Base-by-base conservation (phyloP, 2,888 invertebrate species). In the Emmelina monodactyla region DNA sequence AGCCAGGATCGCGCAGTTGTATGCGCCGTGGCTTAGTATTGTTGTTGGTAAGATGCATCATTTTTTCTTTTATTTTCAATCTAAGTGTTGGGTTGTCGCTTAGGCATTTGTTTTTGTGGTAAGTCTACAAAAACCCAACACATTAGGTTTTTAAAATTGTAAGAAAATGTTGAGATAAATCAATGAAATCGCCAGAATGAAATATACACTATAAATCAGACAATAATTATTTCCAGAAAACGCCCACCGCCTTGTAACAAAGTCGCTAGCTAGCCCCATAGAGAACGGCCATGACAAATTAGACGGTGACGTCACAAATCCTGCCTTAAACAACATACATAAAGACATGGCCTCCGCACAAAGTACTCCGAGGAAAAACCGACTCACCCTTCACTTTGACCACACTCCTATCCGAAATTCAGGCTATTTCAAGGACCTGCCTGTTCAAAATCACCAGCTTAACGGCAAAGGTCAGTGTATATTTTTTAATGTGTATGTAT, bases 21-120 rank as follows among this genome's bases (percentile, higher is more conserved):
- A 98, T 64, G 86, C 94, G 35, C 97, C 97, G 0, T 91, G 96
- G 87, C 79, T 98, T 42, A 87, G 89, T 3, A 86, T 97, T 35
- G 89, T 94, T 1, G 53, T 70, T 1, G 80, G 80, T 76, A 40
- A 47, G 48, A 46, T 38, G 11, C 9, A n/a, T n/a, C n/a, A n/a
- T n/a, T n/a, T n/a, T n/a, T n/a, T n/a, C n/a, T n/a, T n/a, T n/a
- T n/a, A n/a, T n/a, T n/a, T n/a, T n/a, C n/a, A n/a, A n/a, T n/a
- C n/a, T n/a, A n/a, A n/a, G n/a, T n/a, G n/a, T n/a, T n/a, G n/a
- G n/a, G n/a, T n/a, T n/a, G n/a, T n/a, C n/a, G n/a, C n/a, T n/a
- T n/a, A n/a, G n/a, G n/a, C n/a, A n/a, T n/a, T n/a, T n/a, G n/a
- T n/a, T n/a, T n/a, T n/a, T n/a, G n/a, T n/a, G n/a, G n/a, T n/a